Conservation (phyloP, 1,140 invertebrate species). For the Centruroides sculpturatus region DNA sequence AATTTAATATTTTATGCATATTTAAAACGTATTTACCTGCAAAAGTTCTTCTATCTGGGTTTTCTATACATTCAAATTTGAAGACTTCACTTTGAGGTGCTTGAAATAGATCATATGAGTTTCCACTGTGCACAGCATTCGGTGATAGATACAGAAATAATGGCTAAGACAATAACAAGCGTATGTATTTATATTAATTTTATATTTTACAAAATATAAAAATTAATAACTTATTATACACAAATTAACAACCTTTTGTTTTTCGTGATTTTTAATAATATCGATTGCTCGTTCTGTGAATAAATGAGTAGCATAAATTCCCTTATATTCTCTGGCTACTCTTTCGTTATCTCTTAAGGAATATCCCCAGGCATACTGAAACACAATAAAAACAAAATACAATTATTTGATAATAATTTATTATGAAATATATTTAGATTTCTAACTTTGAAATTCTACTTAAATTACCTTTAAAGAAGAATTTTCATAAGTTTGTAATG, state of each 20-base stretch:
- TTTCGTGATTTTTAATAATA: conserved; percentile 51
- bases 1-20: no score
- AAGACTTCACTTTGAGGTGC: conserved; percentile 7
- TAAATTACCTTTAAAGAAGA: no score
- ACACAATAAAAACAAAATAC: no score
- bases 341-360: conserved; percentile 26
- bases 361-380: no score
- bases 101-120: conserved; percentile 44
- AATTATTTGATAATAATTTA: no score
- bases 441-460: no score
- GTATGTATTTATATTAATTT: no score
- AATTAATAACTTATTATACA: neutral
- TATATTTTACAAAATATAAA: neutral
- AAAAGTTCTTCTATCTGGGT: conserved; percentile 14
- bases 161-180: conserved; percentile 31
- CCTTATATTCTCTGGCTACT: conserved; percentile 55
- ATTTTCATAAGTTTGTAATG: no score
- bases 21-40: conserved; percentile 3
- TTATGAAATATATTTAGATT: no score
- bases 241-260: conserved; percentile 19
- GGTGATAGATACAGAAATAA: conserved; percentile 73
- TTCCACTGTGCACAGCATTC: conserved; percentile 67
- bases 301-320: conserved; percentile 67
- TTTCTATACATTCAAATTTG: conserved; percentile 3
- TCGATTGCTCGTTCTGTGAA: conserved; percentile 58